These are phyloP conservation scores for Ladona fulva DNA, from an alignment of 1,140 invertebrate genomes.

Conservation along the genomic window DNA sequence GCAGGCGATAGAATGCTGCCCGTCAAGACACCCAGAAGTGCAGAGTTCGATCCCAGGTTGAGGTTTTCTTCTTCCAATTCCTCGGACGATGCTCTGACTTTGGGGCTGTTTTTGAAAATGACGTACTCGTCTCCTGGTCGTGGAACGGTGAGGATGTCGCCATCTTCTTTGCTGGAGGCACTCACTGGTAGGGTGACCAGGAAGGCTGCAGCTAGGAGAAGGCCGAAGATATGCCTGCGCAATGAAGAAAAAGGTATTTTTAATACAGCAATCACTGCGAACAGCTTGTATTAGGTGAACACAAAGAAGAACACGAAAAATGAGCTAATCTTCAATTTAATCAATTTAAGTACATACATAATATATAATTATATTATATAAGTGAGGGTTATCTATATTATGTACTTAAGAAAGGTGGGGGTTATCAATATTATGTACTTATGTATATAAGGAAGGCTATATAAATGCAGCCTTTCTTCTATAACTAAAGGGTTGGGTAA, in stretches of 20 bases:
- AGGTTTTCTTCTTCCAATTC: neutral
- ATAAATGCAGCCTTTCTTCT: no score
- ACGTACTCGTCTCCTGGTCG: neutral
- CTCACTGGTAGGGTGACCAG: neutral
- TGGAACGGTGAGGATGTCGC: neutral
- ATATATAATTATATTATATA: no score
- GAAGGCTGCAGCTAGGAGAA: neutral
- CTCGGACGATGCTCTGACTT: neutral
- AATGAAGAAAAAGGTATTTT: neutral
- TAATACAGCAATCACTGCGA: no score
- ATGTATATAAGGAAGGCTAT: no score
- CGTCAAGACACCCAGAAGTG: neutral
- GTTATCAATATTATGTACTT: no score
- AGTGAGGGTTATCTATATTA: no score
- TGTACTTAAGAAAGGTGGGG: no score
- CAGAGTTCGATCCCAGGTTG: neutral
- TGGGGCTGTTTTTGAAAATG: neutral
- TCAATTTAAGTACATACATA: no score
- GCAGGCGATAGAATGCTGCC: neutral
- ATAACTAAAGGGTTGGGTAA: no score
- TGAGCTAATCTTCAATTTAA: no score
- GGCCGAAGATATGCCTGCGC: neutral
- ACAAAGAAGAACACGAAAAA: no score
- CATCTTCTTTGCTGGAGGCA: neutral
- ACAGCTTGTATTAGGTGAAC: no score